These are phyloP conservation scores for Tanytarsus gracilentus DNA, from an alignment of 2,888 invertebrate genomes.

Conservation along the genomic window DNA sequence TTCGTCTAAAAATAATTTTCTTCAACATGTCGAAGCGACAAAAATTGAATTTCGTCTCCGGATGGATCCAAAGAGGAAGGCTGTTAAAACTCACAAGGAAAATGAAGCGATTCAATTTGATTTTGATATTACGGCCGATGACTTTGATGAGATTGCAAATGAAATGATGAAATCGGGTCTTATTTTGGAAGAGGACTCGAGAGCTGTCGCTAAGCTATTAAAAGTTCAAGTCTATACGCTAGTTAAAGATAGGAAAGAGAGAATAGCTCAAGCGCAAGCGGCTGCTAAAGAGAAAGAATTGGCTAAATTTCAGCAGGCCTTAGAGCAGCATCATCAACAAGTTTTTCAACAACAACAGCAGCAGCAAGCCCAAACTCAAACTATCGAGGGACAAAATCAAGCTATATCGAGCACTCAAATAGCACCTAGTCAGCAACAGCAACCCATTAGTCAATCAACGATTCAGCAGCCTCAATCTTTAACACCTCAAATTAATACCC, in stretches of 20 bases:
- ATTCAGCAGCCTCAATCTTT: not conserved
- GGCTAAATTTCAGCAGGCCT: slow-evolving; percentile 9
- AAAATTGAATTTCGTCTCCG: slow-evolving; percentile 85
- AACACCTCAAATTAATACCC: slow-evolving; percentile 11
- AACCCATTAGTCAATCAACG: not conserved
- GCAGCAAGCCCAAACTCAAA: slow-evolving; percentile 32
- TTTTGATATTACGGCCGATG: slow-evolving; percentile 84
- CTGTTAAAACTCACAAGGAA: slow-evolving; percentile 87
- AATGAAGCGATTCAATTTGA: slow-evolving; percentile 99
- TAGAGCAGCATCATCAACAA: slow-evolving; percentile 32
- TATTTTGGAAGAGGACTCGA: slow-evolving; percentile 89
- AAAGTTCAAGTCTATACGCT: slow-evolving; percentile 60
- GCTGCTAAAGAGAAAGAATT: slow-evolving; percentile 6
- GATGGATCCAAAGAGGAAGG: slow-evolving; percentile 94
- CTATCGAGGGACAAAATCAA: slow-evolving; percentile 30
- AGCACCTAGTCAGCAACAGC: slow-evolving; percentile 27
- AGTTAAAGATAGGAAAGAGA: slow-evolving; percentile 51
- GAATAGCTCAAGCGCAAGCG: slow-evolving; percentile 42
- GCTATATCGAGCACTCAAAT: not conserved
- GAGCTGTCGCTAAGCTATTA: slow-evolving; percentile 82
- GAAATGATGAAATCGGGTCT: slow-evolving; percentile 94
- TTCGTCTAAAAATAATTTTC: slow-evolving; percentile 55
- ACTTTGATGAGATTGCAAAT: slow-evolving; percentile 86
- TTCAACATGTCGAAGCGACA: slow-evolving; percentile 52
- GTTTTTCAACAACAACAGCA: slow-evolving; percentile 32